Percentiles rank a stretch among this genome's conserved stretches.
phyloP scores from a whole-genome alignment of 2,797 vertebrate genomes.

The Arnoldichthys spilopterus region DNA sequence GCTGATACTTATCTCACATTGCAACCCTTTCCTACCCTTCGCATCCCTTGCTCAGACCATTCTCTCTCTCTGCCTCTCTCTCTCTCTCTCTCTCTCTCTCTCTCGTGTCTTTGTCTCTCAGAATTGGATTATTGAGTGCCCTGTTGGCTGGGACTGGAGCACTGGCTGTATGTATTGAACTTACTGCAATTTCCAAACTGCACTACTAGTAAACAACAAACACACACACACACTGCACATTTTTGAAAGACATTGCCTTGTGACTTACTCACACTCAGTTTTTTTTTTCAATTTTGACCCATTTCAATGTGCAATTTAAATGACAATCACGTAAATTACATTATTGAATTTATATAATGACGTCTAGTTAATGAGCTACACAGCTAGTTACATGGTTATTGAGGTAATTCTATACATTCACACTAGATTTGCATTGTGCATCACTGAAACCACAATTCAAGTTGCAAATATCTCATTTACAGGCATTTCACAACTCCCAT shows the following conservation, averaged over 20 bases:
- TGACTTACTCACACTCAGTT: slow-evolving; percentile 2
- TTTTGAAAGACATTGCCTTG: too few relatives aligned
- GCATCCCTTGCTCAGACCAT: neutral
- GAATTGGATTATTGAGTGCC: neutral
- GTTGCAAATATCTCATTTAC: too few relatives aligned
- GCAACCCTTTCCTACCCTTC: neutral
- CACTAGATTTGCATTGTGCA: too few relatives aligned
- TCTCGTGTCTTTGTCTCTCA: neutral
- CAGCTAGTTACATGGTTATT: too few relatives aligned
- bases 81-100: slow-evolving; percentile 7
- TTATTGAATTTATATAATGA: too few relatives aligned
- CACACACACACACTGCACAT: neutral
- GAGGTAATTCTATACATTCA: too few relatives aligned
- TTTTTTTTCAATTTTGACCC: too few relatives aligned
- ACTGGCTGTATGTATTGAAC: neutral
- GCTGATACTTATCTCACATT: neutral
- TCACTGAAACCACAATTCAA: too few relatives aligned
- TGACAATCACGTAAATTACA: too few relatives aligned
- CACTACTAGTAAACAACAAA: neutral
- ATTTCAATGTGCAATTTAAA: too few relatives aligned
- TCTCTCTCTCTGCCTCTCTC: neutral
- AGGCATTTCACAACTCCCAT: too few relatives aligned
- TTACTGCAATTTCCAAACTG: slow-evolving; percentile 7
- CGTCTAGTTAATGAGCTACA: too few relatives aligned
- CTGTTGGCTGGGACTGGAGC: neutral